Base-by-base conservation (phyloP, 1,140 invertebrate genomes). In the Drosophila equinoxialis region DNA sequence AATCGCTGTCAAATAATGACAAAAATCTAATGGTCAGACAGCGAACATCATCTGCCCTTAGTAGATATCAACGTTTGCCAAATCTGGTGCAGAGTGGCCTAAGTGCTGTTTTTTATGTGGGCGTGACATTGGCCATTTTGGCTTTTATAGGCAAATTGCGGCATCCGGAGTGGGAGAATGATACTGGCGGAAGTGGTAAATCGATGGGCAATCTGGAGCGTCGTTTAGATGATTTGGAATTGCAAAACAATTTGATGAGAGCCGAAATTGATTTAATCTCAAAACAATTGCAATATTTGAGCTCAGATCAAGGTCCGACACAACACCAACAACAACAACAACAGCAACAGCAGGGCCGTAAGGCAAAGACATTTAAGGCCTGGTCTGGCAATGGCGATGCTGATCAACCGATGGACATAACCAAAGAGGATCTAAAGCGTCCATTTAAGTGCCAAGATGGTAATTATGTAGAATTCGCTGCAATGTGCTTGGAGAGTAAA, bases 231-330 rank as follows among this genome's bases (percentile, higher is more conserved):
- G 83, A 91, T n/a, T 57, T 91, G 45, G 90, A 91, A 48, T 42
- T 91, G 45, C 83, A 90, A 61, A 91, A 91, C 37, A 91, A 91
- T 76, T 60, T 91, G 8, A 81, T 91, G 77, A 79, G 90, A 1
- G 90, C 90, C 26, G 90, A 91, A 48, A 91, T 91, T 45, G 90
- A 91, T 20, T 77, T 91, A 13, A 85, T 91, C 51, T 78, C 83
- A 11, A 91, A 90, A 57, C 90, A 91, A 39, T 35, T 91, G 10
- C 81, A 81, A 13, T 91, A 91, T 51, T 78, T 91, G 1, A 82
- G 65, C 37, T 65, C 60, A 2, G 71, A 68, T 7, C 51, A 41
- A 17, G 7, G 37, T 3, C 10, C 57, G 51, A 6, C 59, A 48
- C n/a, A 39, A 13, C 20, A 23, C 1, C 20, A 23, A 42, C n/a